Evolutionary conservation across 2,888 invertebrate species (phyloP).

Genomic region (Nesidiocoris tenuis): DNA sequence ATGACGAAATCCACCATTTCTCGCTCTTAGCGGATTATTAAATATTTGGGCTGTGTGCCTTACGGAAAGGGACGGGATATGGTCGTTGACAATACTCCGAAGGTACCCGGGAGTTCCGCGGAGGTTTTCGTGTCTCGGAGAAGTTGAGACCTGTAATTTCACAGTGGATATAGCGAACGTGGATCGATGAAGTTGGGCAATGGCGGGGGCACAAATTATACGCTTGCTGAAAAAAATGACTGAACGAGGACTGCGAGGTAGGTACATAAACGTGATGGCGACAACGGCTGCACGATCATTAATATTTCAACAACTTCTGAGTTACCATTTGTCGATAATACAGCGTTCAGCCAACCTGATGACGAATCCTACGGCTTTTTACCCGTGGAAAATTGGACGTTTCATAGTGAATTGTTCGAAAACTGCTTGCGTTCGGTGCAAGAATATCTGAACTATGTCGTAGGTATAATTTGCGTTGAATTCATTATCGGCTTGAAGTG

Average conservation of each 20-base stretch:
- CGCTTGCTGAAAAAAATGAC: neutral
- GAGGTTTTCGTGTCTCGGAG: neutral
- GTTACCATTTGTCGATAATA: neutral
- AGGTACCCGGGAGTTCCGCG: neutral
- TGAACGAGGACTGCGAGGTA: neutral
- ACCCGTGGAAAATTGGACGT: neutral
- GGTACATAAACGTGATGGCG: neutral
- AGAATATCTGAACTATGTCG: neutral
- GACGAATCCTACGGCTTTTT: neutral
- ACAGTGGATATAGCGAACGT: neutral
- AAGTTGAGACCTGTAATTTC: neutral
- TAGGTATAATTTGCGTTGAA: neutral
- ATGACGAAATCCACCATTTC: neutral
- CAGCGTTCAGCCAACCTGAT: neutral
- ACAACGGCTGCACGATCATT: neutral
- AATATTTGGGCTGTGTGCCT: neutral
- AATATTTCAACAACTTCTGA: neutral
- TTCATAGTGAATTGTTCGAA: neutral
- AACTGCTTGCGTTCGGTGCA: neutral
- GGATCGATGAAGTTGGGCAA: neutral
- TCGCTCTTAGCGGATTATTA: neutral
- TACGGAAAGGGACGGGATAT: neutral
- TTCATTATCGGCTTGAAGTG: neutral
- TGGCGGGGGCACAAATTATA: neutral
- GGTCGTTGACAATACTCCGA: neutral